Conservation (phyloP, 2,113 vertebrate species). For the Oreocharis arfaki region DNA sequence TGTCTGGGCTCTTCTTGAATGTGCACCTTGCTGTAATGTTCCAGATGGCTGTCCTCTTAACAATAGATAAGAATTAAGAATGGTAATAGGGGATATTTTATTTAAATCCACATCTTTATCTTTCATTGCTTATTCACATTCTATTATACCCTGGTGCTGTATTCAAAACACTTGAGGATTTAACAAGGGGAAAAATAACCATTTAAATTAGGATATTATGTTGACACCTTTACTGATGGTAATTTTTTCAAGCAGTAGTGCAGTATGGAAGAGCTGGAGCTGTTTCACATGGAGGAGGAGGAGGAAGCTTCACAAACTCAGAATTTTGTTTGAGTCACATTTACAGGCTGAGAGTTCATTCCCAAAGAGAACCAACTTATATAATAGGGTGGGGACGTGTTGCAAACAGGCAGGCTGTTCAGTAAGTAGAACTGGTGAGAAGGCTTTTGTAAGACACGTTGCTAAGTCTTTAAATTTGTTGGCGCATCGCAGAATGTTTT, state of each 20-base stretch:
- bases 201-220: constrained; percentile 3
- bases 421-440: neutral
- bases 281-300: neutral
- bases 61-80: constrained; percentile 26
- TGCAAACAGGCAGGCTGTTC: neutral
- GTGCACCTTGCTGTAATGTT: neutral
- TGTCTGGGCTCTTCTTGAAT: neutral
- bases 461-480: neutral
- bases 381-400: neutral
- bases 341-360: neutral
- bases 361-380: neutral
- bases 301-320: neutral
- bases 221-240: neutral
- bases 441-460: neutral
- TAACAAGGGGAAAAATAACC: neutral
- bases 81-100: constrained; percentile 34
- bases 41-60: constrained; percentile 32
- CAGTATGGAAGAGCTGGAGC: neutral
- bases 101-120: constrained; percentile 47
- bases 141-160: neutral
- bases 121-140: constrained; percentile 20
- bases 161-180: constrained; percentile 4
- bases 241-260: neutral
- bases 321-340: neutral
- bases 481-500: neutral